Conservation (phyloP, 2,797 vertebrate species). For the Miichthys miiuy region DNA sequence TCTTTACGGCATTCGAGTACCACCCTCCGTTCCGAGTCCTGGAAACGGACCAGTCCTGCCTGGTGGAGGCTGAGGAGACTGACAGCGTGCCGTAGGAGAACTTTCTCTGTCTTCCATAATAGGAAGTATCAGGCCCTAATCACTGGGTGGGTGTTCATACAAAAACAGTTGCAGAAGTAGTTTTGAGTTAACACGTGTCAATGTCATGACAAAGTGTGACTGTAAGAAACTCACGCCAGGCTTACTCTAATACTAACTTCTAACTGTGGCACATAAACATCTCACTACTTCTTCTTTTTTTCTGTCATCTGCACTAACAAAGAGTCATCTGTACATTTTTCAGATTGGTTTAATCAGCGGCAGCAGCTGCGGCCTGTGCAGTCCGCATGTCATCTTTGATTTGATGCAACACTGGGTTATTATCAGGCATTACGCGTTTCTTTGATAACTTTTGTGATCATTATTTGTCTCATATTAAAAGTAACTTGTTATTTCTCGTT, state of each 20-base stretch:
- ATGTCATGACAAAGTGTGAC: conserved; percentile 18
- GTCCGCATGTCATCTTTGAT: neutral
- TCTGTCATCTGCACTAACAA: conserved; percentile 20
- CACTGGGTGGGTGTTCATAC: conserved; percentile 4
- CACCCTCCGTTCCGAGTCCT: conserved; percentile 83
- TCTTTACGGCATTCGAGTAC: conserved; percentile 84
- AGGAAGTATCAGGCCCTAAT: conserved; percentile 12
- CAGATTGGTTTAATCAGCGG: conserved; percentile 14
- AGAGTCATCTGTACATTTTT: conserved; percentile 19
- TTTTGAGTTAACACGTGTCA: conserved; percentile 20
- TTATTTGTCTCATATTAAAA: conserved; percentile 14
- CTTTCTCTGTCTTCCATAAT: neutral
- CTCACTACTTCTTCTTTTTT: conserved; percentile 21
- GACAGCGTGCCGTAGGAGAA: conserved; percentile 77
- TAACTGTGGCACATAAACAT: conserved; percentile 25
- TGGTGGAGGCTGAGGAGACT: conserved; percentile 89
- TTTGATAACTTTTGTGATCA: neutral
- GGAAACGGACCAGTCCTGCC: conserved; percentile 83
- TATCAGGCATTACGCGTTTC: neutral
- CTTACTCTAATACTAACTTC: conserved; percentile 41
- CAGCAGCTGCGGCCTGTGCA: neutral
- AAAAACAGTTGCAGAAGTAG: conserved; percentile 16
- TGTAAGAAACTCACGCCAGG: conserved; percentile 8
- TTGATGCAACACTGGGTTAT: conserved; percentile 4
- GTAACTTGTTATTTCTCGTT: neutral